Evolutionary conservation across 2,113 vertebrate genomes (phyloP).

Genomic region (Odobenus rosmarus): DNA sequence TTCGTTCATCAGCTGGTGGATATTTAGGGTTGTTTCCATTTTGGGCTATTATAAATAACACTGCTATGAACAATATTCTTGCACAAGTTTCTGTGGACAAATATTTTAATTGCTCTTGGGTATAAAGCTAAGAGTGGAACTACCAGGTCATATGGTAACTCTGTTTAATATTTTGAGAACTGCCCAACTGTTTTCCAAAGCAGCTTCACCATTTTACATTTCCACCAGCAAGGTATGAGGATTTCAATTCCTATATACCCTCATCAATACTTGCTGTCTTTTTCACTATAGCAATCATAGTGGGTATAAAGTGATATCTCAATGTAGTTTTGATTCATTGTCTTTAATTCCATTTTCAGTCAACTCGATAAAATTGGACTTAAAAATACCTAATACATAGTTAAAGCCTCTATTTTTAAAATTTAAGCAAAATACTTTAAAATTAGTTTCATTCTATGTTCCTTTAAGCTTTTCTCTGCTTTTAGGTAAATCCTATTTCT

Average conservation of each 20-base stretch:
- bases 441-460: neutral
- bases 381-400: neutral
- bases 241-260: neutral
- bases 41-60: neutral
- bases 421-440: slow-evolving; percentile 12
- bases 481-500: neutral
- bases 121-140: neutral
- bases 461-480: neutral
- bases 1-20: neutral
- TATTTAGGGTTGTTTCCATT: neutral
- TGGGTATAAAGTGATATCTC: neutral
- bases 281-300: neutral
- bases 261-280: neutral
- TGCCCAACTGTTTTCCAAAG: neutral
- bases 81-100: neutral
- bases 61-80: neutral
- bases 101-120: neutral
- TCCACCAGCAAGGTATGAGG: neutral
- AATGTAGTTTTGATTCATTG: neutral
- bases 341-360: neutral
- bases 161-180: neutral
- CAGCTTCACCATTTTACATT: neutral
- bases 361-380: neutral
- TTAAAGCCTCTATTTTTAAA: neutral
- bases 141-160: neutral